Conservation (phyloP, 1,140 invertebrate species). For the Heliconius congener region DNA sequence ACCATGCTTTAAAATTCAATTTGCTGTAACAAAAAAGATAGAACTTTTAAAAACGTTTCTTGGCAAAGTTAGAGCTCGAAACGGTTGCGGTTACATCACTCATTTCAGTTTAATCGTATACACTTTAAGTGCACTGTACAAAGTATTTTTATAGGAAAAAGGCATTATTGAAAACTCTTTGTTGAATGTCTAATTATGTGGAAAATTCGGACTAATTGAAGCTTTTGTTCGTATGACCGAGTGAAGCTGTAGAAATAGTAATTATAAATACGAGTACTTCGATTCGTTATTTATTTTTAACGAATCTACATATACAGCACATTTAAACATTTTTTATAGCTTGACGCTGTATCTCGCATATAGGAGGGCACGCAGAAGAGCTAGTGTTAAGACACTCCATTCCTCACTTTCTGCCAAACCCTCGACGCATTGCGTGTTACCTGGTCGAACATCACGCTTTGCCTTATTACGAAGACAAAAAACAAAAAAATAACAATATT, state of each 20-base stretch:
- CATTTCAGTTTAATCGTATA: slow-evolving; percentile 44
- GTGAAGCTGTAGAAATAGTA: too few species aligned
- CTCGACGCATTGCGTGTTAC: too few species aligned
- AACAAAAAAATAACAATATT: too few species aligned
- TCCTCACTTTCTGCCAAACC: too few species aligned
- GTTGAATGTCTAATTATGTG: not conserved
- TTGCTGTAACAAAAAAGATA: slow-evolving; percentile 16
- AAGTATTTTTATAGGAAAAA: slow-evolving; percentile 17
- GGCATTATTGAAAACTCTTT: slow-evolving; percentile 18
- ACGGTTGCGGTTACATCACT: slow-evolving; percentile 46
- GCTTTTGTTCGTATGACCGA: not conserved
- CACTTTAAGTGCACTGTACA: slow-evolving; percentile 19
- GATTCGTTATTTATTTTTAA: not conserved
- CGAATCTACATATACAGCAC: not conserved
- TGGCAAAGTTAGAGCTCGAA: slow-evolving; percentile 40
- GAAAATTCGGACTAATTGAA: not conserved
- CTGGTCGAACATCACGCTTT: too few species aligned
- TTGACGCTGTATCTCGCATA: too few species aligned
- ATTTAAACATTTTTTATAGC: too few species aligned
- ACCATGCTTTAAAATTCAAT: not conserved
- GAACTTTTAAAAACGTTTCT: slow-evolving; percentile 26
- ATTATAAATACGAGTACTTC: too few species aligned
- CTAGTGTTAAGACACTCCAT: too few species aligned
- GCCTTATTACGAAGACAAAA: too few species aligned
- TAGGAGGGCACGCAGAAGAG: too few species aligned